Percentiles rank a stretch among this genome's conserved stretches.
phyloP scores from a whole-genome alignment of 2,888 invertebrate species.

The Drosophila mimetica region DNA sequence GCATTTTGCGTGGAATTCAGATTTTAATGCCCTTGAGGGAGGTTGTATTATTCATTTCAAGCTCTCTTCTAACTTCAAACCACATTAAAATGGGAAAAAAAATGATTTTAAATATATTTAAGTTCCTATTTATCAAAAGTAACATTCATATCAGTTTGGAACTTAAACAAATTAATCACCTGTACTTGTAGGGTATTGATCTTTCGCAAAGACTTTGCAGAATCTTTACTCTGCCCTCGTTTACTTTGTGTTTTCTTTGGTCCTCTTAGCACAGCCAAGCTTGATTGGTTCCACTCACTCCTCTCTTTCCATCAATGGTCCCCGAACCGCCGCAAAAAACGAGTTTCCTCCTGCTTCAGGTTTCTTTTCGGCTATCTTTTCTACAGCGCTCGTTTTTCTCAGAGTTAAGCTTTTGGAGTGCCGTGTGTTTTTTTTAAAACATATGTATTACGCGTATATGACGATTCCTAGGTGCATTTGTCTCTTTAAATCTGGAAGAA shows the following conservation, averaged over 20 bases:
- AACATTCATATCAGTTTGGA: neutral
- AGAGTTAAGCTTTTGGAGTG: slow-evolving; percentile 49
- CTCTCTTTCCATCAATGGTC: slow-evolving; percentile 23
- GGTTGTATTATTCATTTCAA: too few relatives aligned
- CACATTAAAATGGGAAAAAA: too few relatives aligned
- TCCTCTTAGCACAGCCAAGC: slow-evolving; percentile 63
- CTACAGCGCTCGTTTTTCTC: slow-evolving; percentile 7
- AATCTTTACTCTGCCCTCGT: slow-evolving; percentile 35
- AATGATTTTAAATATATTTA: too few relatives aligned
- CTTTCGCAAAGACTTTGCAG: neutral
- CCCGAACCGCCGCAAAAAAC: slow-evolving; percentile 43
- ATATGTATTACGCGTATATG: neutral
- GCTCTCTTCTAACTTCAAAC: too few relatives aligned
- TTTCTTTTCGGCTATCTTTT: slow-evolving; percentile 43
- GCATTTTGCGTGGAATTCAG: slow-evolving; percentile 44
- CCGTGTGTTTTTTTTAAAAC: slow-evolving; percentile 35
- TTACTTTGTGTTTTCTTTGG: slow-evolving; percentile 48
- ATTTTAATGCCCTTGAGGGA: neutral
- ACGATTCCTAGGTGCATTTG: too few relatives aligned
- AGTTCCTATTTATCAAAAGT: too few relatives aligned
- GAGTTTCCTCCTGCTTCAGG: slow-evolving; percentile 69
- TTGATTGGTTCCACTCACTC: slow-evolving; percentile 71
- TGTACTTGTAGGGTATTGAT: neutral
- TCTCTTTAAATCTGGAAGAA: too few relatives aligned
- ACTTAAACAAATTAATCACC: neutral